Conservation (phyloP, 2,797 vertebrate genomes). For the Lutjanus argentimaculatus region DNA sequence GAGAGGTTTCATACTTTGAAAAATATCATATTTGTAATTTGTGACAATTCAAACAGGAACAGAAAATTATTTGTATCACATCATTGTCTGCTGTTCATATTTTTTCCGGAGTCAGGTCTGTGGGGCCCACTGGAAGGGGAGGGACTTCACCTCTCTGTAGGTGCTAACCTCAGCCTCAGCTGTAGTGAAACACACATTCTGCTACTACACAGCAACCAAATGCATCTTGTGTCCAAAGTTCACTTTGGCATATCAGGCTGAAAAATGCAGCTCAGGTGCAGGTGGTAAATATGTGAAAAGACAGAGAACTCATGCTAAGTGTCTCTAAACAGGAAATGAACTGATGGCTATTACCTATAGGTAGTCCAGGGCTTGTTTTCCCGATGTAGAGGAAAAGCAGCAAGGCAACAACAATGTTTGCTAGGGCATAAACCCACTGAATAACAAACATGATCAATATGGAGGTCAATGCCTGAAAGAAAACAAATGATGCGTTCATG, state of each 20-base stretch:
- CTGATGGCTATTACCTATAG: slow-evolving; percentile 86
- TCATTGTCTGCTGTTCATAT: no score
- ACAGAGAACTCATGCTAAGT: neutral
- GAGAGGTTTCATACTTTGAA: no score
- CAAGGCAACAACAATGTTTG: slow-evolving; percentile 89
- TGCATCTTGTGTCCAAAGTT: neutral
- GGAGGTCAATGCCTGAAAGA: slow-evolving; percentile 89
- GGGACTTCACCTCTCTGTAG: no score
- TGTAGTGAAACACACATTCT: no score
- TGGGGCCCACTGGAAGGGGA: no score
- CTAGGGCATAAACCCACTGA: slow-evolving; percentile 95
- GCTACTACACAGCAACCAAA: neutral
- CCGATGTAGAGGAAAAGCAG: slow-evolving; percentile 96
- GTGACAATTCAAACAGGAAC: no score
- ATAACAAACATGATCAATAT: slow-evolving; percentile 95
- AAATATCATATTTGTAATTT: no score
- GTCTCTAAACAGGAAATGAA: slow-evolving; percentile 5
- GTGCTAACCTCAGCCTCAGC: neutral
- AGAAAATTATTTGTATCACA: no score
- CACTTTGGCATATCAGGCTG: neutral
- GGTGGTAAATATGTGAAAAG: neutral
- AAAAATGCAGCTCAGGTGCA: slow-evolving; percentile 5
- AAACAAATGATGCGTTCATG: slow-evolving; percentile 13
- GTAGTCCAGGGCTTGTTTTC: slow-evolving; percentile 93
- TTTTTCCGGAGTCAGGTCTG: no score